phyloP scores from a whole-genome alignment of 2,888 invertebrate species.

The Andrena minutula region DNA sequence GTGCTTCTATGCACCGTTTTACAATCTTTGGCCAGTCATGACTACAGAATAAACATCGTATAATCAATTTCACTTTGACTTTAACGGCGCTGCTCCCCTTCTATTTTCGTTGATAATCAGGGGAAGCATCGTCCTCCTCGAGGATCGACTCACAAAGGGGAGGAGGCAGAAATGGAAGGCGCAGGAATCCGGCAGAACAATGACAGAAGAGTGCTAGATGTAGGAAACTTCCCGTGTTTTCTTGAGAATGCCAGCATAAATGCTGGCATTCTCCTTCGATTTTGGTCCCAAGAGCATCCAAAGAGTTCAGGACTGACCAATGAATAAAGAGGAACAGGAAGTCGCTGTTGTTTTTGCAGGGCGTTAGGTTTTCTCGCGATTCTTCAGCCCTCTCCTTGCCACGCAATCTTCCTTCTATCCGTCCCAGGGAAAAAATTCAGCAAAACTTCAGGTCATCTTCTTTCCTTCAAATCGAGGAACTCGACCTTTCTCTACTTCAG shows the following conservation, averaged over 20 bases:
- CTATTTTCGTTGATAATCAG: slow-evolving; percentile 21
- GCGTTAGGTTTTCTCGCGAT: neutral
- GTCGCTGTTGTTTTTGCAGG: neutral
- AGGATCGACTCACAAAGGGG: slow-evolving; percentile 1
- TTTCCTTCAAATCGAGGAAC: too few species aligned
- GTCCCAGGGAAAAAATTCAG: too few species aligned
- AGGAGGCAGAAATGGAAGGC: slow-evolving; percentile 19
- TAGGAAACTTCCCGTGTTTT: neutral
- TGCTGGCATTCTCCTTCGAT: slow-evolving; percentile 35
- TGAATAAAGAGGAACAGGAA: slow-evolving; percentile 16
- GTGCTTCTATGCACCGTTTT: too few species aligned
- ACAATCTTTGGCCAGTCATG: too few species aligned
- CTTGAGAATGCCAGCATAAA: neutral
- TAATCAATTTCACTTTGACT: neutral
- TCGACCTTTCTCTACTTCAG: neutral
- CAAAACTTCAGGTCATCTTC: too few species aligned
- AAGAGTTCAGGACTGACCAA: slow-evolving; percentile 7
- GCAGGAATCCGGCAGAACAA: slow-evolving; percentile 4
- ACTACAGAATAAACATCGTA: too few species aligned
- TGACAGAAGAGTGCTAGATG: neutral
- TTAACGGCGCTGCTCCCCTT: neutral
- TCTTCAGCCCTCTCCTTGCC: neutral
- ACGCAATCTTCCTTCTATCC: neutral
- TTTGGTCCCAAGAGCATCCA: neutral
- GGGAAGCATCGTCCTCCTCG: neutral